Percentiles rank a stretch among this genome's conserved stretches.
Conservation (phyloP, 1,140 invertebrate species). For the Microplitis demolitor region DNA sequence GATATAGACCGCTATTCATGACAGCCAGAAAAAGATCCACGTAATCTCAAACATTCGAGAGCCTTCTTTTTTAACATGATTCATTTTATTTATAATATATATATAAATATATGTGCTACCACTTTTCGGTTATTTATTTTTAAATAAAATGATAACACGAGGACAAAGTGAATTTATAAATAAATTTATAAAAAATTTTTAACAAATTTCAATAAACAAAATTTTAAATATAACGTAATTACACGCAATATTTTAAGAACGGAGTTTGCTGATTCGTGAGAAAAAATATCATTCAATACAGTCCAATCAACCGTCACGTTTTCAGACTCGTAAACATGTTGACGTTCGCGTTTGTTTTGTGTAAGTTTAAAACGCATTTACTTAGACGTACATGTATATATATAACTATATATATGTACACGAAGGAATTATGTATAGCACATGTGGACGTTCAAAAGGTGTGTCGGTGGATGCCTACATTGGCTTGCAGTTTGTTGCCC, state of each 20-base stretch:
- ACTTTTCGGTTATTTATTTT: background rate
- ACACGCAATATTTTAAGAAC: too few relatives aligned
- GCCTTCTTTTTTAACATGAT: background rate
- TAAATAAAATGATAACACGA: background rate
- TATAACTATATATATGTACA: background rate
- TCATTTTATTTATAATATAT: background rate
- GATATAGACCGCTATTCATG: slow-evolving; percentile 23
- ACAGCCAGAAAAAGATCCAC: slow-evolving; percentile 11
- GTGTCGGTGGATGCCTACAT: slow-evolving; percentile 38
- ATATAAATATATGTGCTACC: background rate
- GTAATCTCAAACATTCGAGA: background rate
- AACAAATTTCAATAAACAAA: background rate
- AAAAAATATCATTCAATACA: too few relatives aligned
- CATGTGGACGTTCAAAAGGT: background rate
- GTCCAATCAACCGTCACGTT: too few relatives aligned
- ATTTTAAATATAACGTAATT: too few relatives aligned
- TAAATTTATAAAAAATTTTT: background rate
- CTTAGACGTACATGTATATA: background rate
- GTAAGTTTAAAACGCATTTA: background rate
- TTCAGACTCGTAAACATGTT: too few relatives aligned
- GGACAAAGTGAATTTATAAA: background rate
- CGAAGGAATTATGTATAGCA: background rate
- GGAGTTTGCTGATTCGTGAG: too few relatives aligned
- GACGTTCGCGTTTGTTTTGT: too few relatives aligned
- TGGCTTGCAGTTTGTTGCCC: slow-evolving; percentile 59